phyloP scores from a whole-genome alignment of 2,797 vertebrate genomes.

The Dermochelys coriacea region DNA sequence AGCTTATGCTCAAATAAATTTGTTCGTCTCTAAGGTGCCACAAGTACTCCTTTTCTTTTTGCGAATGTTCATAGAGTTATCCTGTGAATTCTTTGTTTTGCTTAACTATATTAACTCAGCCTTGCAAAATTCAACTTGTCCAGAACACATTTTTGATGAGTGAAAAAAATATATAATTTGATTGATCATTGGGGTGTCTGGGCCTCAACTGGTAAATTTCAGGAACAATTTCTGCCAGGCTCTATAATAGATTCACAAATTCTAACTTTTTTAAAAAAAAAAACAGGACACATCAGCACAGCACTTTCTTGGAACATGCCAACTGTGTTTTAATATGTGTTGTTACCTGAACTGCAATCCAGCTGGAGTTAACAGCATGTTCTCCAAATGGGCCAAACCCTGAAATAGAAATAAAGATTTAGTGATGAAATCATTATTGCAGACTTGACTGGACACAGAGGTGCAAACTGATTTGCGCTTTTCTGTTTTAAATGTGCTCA shows the following conservation, averaged over 20 bases:
- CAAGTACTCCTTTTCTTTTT: too few relatives aligned
- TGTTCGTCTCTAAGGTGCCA: too few relatives aligned
- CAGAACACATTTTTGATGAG: background rate
- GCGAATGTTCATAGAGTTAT: too few relatives aligned
- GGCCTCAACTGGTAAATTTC: background rate
- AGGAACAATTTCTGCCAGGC: background rate
- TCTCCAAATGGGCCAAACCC: constrained; percentile 96
- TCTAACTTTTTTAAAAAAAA: fast-evolving
- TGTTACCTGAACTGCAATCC: constrained; percentile 95
- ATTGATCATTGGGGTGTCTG: background rate
- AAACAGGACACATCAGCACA: fast-evolving
- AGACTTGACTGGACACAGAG: fast-evolving
- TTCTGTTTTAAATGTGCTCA: fast-evolving
- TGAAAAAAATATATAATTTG: constrained; percentile 20
- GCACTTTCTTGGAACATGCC: background rate
- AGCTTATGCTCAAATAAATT: too few relatives aligned
- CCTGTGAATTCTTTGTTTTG: background rate
- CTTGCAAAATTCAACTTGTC: constrained; percentile 20
- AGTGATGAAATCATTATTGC: background rate
- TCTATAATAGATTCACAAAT: background rate
- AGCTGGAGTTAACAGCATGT: constrained; percentile 93
- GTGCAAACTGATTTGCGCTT: fast-evolving
- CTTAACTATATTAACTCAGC: background rate
- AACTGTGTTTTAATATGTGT: fast-evolving
- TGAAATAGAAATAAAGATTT: constrained; percentile 73